Evolutionary conservation across 2,113 vertebrate species (phyloP), one percentile per base, ranked within the genome.

Genomic region (Hyperopisus bebe): DNA sequence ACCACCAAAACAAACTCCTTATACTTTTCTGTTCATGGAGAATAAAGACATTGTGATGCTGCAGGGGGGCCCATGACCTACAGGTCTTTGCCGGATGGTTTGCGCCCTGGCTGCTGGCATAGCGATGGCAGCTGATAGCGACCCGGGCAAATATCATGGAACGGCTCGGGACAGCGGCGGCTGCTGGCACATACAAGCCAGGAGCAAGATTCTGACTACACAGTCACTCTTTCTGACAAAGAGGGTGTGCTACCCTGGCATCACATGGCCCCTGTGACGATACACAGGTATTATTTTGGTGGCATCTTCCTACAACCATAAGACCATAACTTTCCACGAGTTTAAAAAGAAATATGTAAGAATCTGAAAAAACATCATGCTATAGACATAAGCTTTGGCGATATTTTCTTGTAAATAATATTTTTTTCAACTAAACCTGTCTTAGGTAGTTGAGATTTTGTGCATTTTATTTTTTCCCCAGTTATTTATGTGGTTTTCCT

Each of bases 81-180:
- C 82, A 83, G 87, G 82, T 88, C 47, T 90, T 66, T 70, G 44
- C 35, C 1, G n/a, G 24, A 66, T 51, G 88, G 90, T 83, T 39
- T 90, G 51, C 1, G 15, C 90, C 77, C 87, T 87, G 53, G 90
- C 88, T 24, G 53, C 53, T 8, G 19, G 82, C 50, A 24, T 88
- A 91, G 90, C 85, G 90, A 89, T 21, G 31, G 80, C 86, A 48
- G 31, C 35, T 2, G 21, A 51, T 80, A 85, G 88, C 66, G 88
- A 47, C 47, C 39, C 19, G 21, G 89, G 82, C 42, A 39, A 66
- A 70, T 80, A 82, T 87, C 48, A 90, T 39, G 27, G 86, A 42
- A n/a, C 31, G 6, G 89, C 21, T 24, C 21, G 7, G 88, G 66
- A 21, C 66, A 88, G 84, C 4, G 86, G 62, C 10, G 39, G 42